Base-by-base conservation (phyloP, 1,140 invertebrate species). In the Antheraea mylitta region DNA sequence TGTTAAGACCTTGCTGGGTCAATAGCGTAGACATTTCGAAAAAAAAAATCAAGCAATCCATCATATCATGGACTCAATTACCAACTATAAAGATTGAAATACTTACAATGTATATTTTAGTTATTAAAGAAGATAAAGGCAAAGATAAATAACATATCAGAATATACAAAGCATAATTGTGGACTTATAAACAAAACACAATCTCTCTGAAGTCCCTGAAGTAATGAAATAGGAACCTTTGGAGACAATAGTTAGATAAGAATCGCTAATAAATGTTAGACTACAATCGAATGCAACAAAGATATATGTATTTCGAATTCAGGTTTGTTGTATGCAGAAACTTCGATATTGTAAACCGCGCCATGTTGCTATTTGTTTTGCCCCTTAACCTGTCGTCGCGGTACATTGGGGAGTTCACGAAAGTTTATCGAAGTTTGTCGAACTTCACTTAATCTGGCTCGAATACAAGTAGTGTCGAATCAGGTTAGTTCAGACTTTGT, bases 301-400 rank as follows among this genome's bases (percentile, higher is more conserved):
- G 16, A n/a, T n/a, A n/a, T 53, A 53, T 53, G 16, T 16, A 53
- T 53, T 53, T 13, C 45, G 16, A 53, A 53, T 6, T 53, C 45
- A 53, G 45, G 11, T 30, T 30, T 4, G 22, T 53, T 53, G 45
- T 53, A 53, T 53, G 45, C 45, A 53, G 45, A 36, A 61, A 61
- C 11, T 61, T 61, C 22, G 30, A 61, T 74, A 66, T 71, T 71
- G 66, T 72, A 58, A 72, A 70, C 64, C 58, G 62, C 62, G 68
- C 62, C 67, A 70, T 66, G 60, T 64, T 64, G 58, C 60, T 74
- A 75, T 61, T 73, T 78, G 77, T 78, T 76, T 78, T 74, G 68
- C 68, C 76, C 70, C 72, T 53, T 58, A 72, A 72, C 42, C 70
- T 69, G 66, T 75, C 69, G 67, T 36, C 64, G 53, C 62, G 53